A percentile compares a stretch with the other conserved stretches of the same genome.
Conservation (phyloP, 1,140 invertebrate genomes). For the Colletes latitarsis region DNA sequence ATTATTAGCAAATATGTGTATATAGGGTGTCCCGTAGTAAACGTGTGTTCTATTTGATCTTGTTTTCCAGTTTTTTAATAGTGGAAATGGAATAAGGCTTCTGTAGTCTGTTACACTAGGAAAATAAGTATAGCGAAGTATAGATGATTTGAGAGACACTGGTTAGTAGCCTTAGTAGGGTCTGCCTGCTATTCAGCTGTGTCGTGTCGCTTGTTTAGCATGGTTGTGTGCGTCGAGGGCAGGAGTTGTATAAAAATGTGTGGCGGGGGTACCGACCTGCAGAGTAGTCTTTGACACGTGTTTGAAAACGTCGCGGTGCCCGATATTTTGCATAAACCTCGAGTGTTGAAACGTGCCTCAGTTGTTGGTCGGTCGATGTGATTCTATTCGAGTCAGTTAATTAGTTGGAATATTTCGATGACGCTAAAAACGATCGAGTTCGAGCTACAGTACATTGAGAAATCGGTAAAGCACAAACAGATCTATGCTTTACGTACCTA, state of each 20-base stretch:
- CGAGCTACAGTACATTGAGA: constrained; percentile 26
- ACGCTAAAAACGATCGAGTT: constrained; percentile 42
- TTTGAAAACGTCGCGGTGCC: constrained; percentile 31
- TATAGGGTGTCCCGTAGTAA: too few relatives aligned
- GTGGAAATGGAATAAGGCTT: too few relatives aligned
- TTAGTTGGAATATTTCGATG: constrained; percentile 23
- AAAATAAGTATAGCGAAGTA: too few relatives aligned
- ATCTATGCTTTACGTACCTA: not conserved
- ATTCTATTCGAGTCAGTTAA: not conserved
- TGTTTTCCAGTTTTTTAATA: too few relatives aligned
- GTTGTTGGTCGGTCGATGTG: not conserved
- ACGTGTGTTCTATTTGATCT: too few relatives aligned
- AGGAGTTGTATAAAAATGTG: constrained; percentile 59
- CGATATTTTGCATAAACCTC: constrained; percentile 12
- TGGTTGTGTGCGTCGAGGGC: not conserved
- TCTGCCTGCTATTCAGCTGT: too few relatives aligned
- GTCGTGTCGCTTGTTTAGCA: not conserved
- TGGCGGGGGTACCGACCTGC: constrained; percentile 63
- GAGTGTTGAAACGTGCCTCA: not conserved
- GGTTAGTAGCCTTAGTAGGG: not conserved
- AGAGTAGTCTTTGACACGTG: constrained; percentile 68
- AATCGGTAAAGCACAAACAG: constrained; percentile 34
- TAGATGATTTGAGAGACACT: constrained; percentile 20
- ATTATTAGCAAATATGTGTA: too few relatives aligned
- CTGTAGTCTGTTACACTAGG: too few relatives aligned